Evolutionary conservation across 2,888 invertebrate species (phyloP).

Genomic region (Sussaba pulchella): DNA sequence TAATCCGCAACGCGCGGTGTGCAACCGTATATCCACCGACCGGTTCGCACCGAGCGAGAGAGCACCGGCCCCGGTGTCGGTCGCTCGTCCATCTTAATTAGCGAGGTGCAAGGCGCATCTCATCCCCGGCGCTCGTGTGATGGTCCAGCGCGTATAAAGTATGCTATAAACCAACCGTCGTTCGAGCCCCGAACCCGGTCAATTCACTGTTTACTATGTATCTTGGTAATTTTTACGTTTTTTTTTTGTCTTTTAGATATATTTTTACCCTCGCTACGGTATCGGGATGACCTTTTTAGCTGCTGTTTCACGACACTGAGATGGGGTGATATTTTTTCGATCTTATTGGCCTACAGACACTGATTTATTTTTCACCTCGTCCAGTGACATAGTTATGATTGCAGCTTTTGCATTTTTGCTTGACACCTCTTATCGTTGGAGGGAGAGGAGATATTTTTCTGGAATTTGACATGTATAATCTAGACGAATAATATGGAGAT

Average conservation of each 20-base stretch:
- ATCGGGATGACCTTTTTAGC: not conserved
- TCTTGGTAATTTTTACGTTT: constrained; percentile 27
- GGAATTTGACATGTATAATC: no score
- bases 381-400: no score
- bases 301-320: not conserved
- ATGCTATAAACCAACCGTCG: constrained; percentile 19
- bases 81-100: constrained; percentile 76
- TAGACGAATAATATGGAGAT: no score
- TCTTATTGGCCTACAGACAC: not conserved
- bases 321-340: not conserved
- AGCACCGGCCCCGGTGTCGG: constrained; percentile 50
- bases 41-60: constrained; percentile 17
- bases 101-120: constrained; percentile 63
- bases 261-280: not conserved
- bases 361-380: not conserved
- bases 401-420: no score
- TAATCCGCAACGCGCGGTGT: constrained; percentile 69
- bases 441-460: no score
- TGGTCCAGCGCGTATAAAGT: constrained; percentile 29
- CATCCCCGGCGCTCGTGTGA: constrained; percentile 29
- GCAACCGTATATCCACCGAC: not conserved
- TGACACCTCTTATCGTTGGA: no score
- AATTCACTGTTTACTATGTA: constrained; percentile 10
- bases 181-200: not conserved
- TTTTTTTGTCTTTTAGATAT: no score